Evolutionary conservation across 1,140 invertebrate genomes (phyloP), one percentile per base, ranked within the genome.

Genomic region (Trichogramma pretiosum): DNA sequence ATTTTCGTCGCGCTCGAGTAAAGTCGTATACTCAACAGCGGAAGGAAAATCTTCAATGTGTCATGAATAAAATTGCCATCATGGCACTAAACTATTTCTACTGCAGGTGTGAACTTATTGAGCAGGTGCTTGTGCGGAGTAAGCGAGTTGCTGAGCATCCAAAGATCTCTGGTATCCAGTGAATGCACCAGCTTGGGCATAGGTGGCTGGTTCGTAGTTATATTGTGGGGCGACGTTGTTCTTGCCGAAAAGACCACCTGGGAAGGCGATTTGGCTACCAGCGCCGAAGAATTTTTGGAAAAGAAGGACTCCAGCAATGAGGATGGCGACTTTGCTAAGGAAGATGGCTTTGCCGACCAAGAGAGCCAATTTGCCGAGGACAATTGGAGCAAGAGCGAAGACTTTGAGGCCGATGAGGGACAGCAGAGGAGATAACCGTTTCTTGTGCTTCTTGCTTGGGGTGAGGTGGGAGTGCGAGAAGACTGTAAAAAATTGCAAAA

Each of bases 391-490:
- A 0, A 87, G 62, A 2, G 82, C 79, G 42, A 85, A 76, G 13
- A 85, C 59, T 57, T 86, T 86, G 2, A 83, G 70, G 30, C 78
- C 84, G 18, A 79, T 72, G 2, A 80, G 76, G 22, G 81, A 65
- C 22, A 84, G 65, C 19, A 86, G 55, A 2, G 82, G 80, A 1
- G 78, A 66, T 4, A 83, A 61, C 56, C 80, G 75, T 59, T 86
- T 85, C 75, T 84, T 85, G 52, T 85, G 75, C 64, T 83, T 83
- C 13, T 76, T 81, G 30, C n/a, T n/a, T n/a, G n/a, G n/a, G n/a
- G n/a, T n/a, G n/a, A n/a, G n/a, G n/a, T n/a, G n/a, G n/a, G n/a
- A n/a, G n/a, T n/a, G n/a, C n/a, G n/a, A n/a, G n/a, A n/a, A n/a
- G n/a, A n/a, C n/a, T n/a, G n/a, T n/a, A n/a, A n/a, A n/a, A n/a